Evolutionary conservation across 1,140 invertebrate species (phyloP), one percentile per base, ranked within the genome.

Genomic region (Tetramorium parvispinum): DNA sequence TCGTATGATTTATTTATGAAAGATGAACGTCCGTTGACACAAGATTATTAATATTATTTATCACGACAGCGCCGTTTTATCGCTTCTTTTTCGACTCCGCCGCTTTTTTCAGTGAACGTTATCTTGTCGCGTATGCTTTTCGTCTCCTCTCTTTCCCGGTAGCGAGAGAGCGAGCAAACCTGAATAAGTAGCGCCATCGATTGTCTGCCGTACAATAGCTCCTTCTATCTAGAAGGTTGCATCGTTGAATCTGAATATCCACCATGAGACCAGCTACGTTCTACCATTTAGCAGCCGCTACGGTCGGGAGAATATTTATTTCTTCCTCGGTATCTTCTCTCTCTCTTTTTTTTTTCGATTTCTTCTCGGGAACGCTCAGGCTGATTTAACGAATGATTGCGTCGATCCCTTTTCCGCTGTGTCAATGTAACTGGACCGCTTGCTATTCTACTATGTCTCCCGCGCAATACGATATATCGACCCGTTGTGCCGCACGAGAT

Each of bases 121-220:
- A 87, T 85, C 27, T 86, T 43, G 73, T 65, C 49, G 32, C 24
- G 8, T 46, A 53, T 53, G 73, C 65, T 87, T 85, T 43, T 81
- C 59, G 63, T 68, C 27, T 75, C 53, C 40, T 63, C 68, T 57
- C 55, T 71, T 61, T 4, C 18, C 32, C 21, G 24, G n/a, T 21
- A 43, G 24, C 46, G 86, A 79, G 87, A 86, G 46, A 73, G 57
- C 66, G 55, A 73, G 24, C 66, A 59, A 85, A 86, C 73, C 68
- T 86, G 53, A 79, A 86, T 88, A 88, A 88, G 55, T 43, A 85
- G 75, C 83, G 85, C 71, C 83, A 79, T 88, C 87, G 87, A 88
- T 88, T 88, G 87, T 86, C 73, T 73, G 65, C 24, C 49, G 13
- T 27, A 88, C 86, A 88, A 88, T 88, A 49, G 71, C 55, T 49